Base-by-base conservation (phyloP, 1,140 invertebrate species). In the Drosophila pallidifrons region DNA sequence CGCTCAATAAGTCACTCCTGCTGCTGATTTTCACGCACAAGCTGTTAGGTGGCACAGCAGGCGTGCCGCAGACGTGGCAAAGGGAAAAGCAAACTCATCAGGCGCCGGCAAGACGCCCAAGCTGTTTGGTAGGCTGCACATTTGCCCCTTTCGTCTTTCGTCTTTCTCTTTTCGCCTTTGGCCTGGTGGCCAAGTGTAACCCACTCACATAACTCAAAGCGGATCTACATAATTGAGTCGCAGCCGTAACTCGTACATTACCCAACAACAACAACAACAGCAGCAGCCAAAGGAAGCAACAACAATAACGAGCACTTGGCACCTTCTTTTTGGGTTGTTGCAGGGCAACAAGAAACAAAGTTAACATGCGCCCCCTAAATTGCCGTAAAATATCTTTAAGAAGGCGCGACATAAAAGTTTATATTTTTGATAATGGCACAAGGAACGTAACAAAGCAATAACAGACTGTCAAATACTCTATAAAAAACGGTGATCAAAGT, bases 151-250 rank as follows among this genome's bases (percentile, higher is more conserved):
- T 55, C 54, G 13, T 32, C 20, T 16, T 30, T 32, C 28, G 51
- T n/a, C 51, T 30, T 16, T 16, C 16, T 1, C 16, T 16, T 16
- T 1, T 16, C 20, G 15, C 54, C 20, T 16, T 30, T 32, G 51
- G 51, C 28, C 51, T 32, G 35, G 28, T 32, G 35, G 28, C 35
- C 35, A 20, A 15, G 51, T 65, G 45, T 79, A 69, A 73, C 79
- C 68, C 82, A 85, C 68, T 70, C 72, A 52, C 83, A 87, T 87
- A 88, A 87, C 77, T 87, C 83, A 87, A 82, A 80, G 83, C 77
- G 83, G 80, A 87, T 87, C 83, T 87, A 88, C 83, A 87, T 87
- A 87, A 87, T 87, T 87, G 83, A 88, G 77, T 78, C 82, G 47
- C 87, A 77, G 79, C 65, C 79, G 67, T 77, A 88, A 87, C 81